Conservation (phyloP, 2,888 invertebrate genomes). For the Nomada ruficornis region DNA sequence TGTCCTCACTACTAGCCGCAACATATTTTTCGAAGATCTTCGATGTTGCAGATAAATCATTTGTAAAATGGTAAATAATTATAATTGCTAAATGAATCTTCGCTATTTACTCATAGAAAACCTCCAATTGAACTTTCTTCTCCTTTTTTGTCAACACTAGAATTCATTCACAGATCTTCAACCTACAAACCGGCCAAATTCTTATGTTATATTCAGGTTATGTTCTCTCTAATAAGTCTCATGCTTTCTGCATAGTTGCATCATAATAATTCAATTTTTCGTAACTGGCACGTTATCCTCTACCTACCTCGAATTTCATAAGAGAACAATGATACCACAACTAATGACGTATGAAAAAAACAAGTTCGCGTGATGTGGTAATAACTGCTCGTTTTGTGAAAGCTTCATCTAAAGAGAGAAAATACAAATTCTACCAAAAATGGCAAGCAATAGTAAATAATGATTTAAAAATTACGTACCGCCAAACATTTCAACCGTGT, state of each 20-base stretch:
- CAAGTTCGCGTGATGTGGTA: slow-evolving; percentile 8
- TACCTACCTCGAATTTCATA: neutral
- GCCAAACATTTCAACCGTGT: neutral
- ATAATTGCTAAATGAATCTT: slow-evolving; percentile 71
- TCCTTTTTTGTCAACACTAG: slow-evolving; percentile 11
- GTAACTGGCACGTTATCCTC: neutral
- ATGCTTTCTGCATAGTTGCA: slow-evolving; percentile 25
- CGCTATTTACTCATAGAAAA: neutral
- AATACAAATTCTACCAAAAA: neutral
- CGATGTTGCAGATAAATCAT: slow-evolving; percentile 70
- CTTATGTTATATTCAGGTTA: slow-evolving; percentile 69
- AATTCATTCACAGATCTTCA: slow-evolving; percentile 33
- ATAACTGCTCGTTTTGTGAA: neutral
- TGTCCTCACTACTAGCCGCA: slow-evolving; percentile 40
- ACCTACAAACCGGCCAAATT: slow-evolving; percentile 67
- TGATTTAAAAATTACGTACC: neutral
- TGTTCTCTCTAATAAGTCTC: slow-evolving; percentile 35
- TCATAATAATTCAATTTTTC: slow-evolving; percentile 23
- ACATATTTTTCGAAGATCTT: slow-evolving; percentile 65
- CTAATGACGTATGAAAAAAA: neutral
- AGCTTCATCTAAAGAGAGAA: neutral
- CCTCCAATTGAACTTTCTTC: neutral
- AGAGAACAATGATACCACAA: neutral
- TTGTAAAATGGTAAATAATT: slow-evolving; percentile 80
- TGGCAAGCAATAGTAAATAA: neutral